Evolutionary conservation across 92 coral and sea anemone genomes (phyloP), one percentile per base, ranked within the genome.

Genomic region (Paramuricea clavata): DNA sequence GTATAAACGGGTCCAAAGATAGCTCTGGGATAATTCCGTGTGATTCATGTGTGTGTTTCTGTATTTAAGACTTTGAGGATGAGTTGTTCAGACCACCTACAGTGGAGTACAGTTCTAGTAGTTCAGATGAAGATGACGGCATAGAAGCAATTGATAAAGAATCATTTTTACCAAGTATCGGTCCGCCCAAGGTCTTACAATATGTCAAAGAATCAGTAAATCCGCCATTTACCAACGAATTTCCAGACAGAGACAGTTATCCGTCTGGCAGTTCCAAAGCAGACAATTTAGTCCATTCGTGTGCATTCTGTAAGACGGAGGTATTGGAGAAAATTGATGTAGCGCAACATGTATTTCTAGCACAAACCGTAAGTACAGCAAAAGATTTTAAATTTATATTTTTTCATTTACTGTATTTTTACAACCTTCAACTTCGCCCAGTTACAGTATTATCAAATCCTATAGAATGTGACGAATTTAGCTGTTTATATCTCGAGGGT

Each of bases 111-210:
- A 92, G 91, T 31, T 92, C 98, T 13, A 84, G 95, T 44, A 94
- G 98, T 81, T 88, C 90, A 68, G 93, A 98, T 41, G 99, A 96
- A 12, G 95, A 89, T 32, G 94, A 91, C 35, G 90, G 75, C 2
- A 91, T 81, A 26, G 89, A 87, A 34, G 64, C 85, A 0, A 39
- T 87, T 47, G 92, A 93, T 50, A 92, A 88, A 28, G 92, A 91
- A 35, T 82, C 90, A 27, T 76, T 94, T 35, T 89, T 96, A 15
- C 99, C 99, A 65, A 96, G 99, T 69, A 93, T 96, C 15, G 99
- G 99, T 7, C 99, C 99, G 22, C 99, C 99, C 9, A 89, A 95
- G n/a, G 94, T 96, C 64, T 92, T 96, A 23, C 99, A 96, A 88
- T 96, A 96, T 60, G 79, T 94, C 52, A 96, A 94, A 60, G 99